Conservation (phyloP, 2,113 vertebrate genomes). For the Ptyas mucosa region DNA sequence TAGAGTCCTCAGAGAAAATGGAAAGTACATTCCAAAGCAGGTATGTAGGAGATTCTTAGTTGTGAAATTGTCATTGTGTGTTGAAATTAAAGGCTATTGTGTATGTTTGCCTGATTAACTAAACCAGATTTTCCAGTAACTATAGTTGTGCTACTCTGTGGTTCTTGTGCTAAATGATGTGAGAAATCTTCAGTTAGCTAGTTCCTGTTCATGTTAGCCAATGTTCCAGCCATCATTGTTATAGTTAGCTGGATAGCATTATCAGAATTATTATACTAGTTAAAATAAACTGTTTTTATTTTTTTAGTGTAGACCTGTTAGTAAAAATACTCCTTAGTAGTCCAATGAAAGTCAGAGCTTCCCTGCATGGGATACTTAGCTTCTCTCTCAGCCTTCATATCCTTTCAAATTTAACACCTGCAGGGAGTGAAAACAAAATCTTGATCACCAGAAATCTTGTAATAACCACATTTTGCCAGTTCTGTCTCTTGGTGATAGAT, state of each 20-base stretch:
- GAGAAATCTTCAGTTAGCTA: background rate
- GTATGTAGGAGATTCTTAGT: conserved; percentile 53
- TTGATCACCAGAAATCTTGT: background rate
- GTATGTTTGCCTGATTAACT: background rate
- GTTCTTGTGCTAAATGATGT: background rate
- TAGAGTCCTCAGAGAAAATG: conserved; percentile 96
- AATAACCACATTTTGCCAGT: background rate
- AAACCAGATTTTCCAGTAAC: background rate
- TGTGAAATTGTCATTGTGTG: background rate
- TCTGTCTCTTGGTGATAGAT: background rate
- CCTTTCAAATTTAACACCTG: background rate
- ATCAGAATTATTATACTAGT: background rate
- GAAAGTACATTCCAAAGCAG: conserved; percentile 98
- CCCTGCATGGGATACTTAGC: background rate
- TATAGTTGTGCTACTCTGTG: background rate
- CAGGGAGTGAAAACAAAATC: background rate
- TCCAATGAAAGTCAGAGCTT: background rate
- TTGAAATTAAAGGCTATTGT: background rate
- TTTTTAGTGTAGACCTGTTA: background rate
- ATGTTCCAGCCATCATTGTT: background rate
- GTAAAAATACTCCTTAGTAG: background rate
- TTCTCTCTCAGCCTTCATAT: background rate
- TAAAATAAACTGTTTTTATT: background rate
- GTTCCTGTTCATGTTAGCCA: background rate
- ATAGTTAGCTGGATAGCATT: background rate